Conservation (phyloP, 2,113 vertebrate species). For the Turnix velox region DNA sequence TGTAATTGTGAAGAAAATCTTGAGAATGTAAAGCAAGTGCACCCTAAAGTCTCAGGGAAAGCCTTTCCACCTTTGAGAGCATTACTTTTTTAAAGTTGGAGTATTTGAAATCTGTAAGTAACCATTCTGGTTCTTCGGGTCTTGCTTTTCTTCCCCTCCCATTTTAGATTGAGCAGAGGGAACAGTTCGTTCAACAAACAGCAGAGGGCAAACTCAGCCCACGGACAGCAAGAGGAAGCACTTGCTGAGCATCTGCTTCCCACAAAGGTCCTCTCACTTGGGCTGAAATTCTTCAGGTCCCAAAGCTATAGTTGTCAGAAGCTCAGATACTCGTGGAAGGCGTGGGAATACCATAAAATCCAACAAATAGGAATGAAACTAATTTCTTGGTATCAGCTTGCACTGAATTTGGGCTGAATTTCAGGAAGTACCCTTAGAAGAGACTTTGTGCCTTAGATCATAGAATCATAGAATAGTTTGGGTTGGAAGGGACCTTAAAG, state of each 20-base stretch:
- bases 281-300: background rate
- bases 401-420: no score
- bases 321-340: background rate
- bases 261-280: background rate
- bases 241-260: background rate
- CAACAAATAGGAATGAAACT: background rate
- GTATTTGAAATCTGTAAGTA: background rate
- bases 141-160: background rate
- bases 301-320: background rate
- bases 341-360: background rate
- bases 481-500: no score
- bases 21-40: background rate
- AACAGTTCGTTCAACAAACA: background rate
- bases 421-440: background rate
- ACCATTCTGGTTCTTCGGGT: background rate
- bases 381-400: background rate
- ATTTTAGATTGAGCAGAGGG: background rate
- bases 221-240: background rate
- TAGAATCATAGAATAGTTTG: no score
- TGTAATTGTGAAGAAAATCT: background rate
- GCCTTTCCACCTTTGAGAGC: background rate
- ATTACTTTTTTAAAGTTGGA: background rate
- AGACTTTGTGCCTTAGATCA: no score
- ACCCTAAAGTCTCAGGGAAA: background rate
- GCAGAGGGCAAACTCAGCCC: constrained; percentile 54